phyloP scores from a whole-genome alignment of 92 coral and sea anemone species.

The Hydrozoanthus gracilis region DNA sequence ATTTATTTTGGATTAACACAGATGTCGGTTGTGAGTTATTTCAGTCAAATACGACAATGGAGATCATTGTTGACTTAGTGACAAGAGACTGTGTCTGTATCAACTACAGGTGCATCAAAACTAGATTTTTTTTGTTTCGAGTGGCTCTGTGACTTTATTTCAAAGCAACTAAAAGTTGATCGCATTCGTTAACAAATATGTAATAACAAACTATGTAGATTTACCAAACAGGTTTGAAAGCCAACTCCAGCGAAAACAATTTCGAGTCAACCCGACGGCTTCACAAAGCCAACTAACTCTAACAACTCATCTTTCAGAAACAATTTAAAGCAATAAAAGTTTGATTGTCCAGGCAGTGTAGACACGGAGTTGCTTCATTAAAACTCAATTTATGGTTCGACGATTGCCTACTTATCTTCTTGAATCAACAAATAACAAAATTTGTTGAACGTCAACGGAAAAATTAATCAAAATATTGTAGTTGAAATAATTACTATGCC shows the following conservation, averaged over 20 bases:
- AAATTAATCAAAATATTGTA: not conserved
- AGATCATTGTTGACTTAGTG: not conserved
- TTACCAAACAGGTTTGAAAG: too few relatives aligned
- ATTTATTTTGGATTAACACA: not conserved
- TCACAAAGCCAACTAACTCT: not conserved
- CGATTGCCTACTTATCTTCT: not conserved
- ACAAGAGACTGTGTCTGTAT: not conserved
- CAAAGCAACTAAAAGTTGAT: too few relatives aligned
- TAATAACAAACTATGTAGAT: too few relatives aligned
- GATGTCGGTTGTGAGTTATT: conserved; percentile 9
- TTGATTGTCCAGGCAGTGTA: not conserved
- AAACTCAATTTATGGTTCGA: not conserved
- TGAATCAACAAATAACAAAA: conserved; percentile 10
- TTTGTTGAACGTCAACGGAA: conserved; percentile 14
- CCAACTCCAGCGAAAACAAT: not conserved
- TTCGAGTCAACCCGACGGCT: not conserved
- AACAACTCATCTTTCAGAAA: not conserved
- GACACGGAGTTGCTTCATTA: not conserved
- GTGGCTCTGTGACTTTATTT: not conserved
- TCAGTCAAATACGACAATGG: not conserved
- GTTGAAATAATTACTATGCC: not conserved
- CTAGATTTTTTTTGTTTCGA: not conserved
- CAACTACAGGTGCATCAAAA: not conserved
- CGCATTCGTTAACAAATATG: too few relatives aligned
- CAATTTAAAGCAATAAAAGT: not conserved